Conservation (phyloP, 2,113 vertebrate species). For the Boleophthalmus pectinirostris region DNA sequence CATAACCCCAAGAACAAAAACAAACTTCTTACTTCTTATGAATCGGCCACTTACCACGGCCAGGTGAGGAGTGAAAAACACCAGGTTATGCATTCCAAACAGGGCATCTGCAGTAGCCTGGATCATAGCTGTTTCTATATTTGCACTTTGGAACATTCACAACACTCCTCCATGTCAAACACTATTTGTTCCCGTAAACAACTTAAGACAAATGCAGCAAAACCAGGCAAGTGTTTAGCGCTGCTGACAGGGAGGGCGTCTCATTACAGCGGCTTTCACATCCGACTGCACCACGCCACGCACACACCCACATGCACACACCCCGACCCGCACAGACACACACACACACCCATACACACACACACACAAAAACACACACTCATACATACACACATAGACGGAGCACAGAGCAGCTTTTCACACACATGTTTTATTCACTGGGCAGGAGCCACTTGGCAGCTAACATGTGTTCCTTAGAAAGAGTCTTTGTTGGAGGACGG, state of each 20-base stretch:
- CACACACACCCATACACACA: background rate
- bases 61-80: too few relatives aligned
- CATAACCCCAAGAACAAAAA: too few relatives aligned
- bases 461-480: conserved; percentile 44
- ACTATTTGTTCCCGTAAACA: background rate
- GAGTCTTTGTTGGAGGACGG: conserved; percentile 27
- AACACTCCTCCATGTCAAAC: background rate
- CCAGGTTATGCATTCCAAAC: background rate
- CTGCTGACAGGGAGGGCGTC: background rate
- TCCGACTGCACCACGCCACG: conserved; percentile 7
- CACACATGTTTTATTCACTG: conserved; percentile 48
- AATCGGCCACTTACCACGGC: background rate
- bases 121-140: background rate
- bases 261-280: conserved; percentile 19
- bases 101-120: background rate
- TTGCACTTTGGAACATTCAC: background rate
- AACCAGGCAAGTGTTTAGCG: background rate
- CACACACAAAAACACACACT: too few relatives aligned
- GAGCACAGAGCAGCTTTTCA: conserved; percentile 18
- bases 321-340: conserved; percentile 1
- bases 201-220: background rate
- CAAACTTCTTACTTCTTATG: too few relatives aligned
- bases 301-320: conserved; percentile 14
- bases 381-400: too few relatives aligned
- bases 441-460: conserved; percentile 38